Base-by-base conservation (phyloP, 2,888 invertebrate species). In the Tenthredo livida region DNA sequence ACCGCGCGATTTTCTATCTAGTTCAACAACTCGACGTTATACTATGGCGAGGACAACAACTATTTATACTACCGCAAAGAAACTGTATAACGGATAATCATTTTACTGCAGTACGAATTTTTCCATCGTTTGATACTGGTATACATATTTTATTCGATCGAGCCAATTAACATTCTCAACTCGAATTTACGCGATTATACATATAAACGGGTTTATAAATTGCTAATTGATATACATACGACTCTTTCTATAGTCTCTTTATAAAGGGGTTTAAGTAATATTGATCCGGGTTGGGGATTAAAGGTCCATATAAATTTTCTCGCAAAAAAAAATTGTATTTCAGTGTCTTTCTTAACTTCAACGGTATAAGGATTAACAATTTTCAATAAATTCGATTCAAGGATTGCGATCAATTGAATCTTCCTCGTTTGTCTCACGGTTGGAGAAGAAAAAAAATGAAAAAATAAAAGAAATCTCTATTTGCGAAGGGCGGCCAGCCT, bases 11-110 rank as follows among this genome's bases (percentile, higher is more conserved):
- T 61, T 80, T 80, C 58, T 40, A 61, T 80, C 80, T 80, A 61
- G 80, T 80, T 80, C 80, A 80, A 80, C 80, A 37, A 21, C 80
- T 61, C 15, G 58, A 37, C 37, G 5, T 37, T 29, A 29, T 29
- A 75, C 21, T 72, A 72, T 75, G n/a, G 25, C 80, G 80, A 80
- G 80, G 80, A 80, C 80, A 80, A 80, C 80, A n/a, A 77, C 50
- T 54, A 21, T 75, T n/a, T n/a, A 29, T 29, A 50, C 29, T 77
- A 80, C 61, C 80, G 80, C 61, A 80, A 80, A 58, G 58, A 15
- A 80, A 80, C 77, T 77, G 21, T 29, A 58, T 50, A 75, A 75
- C 75, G 75, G 43, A 47, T 47, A 75, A 75, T 75, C 50, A 50
- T 10, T 77, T 77, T 54, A 50, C 75, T 10, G 54, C n/a, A 50